Base-by-base conservation (phyloP, 2,888 invertebrate species). In the Cheilosia grossa region DNA sequence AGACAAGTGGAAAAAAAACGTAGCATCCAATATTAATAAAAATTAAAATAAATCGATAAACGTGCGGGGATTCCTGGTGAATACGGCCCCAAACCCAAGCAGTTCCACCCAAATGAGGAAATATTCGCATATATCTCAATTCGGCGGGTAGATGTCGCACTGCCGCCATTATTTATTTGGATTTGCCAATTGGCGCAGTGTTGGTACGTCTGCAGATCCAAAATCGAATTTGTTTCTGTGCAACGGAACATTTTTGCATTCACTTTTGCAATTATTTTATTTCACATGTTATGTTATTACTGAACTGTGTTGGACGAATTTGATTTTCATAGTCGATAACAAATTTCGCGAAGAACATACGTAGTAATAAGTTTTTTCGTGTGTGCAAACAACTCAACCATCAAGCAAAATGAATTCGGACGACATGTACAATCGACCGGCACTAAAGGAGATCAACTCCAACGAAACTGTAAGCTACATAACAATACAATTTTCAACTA, bases 151-250 rank as follows among this genome's bases (percentile, higher is more conserved):
- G 83, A 80, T 83, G 83, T 51, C 83, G 64, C 53, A 10, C 37
- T 0, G 4, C 7, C 33, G 51, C 21, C 49, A 49, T 44, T 51
- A 40, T 56, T 42, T 30, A 33, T 53, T 30, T 24, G 2, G 19
- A 21, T 64, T 49, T n/a, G 54, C 56, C 44, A 78, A 47, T 61
- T 69, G 19, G n/a, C 49, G 10, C 27, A 19, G 58, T 44, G 82
- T 82, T 83, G 83, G 79, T 40, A 49, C 40, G 17, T 53, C 69
- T 66, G 47, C 42, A 75, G 63, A 85, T 59, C 66, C 80, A 80
- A 80, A 83, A 85, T 85, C 72, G 67, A 85, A 85, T 81, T 81
- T 85, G 74, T 85, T 81, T 83, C 56, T 24, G 5, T 66, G 75
- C 85, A 85, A 85, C 85, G 85, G 85, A 85, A 81, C 81, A 54